Base-by-base conservation (phyloP, 30 jellyfish, hydroid and myxozoan species). In the Hydractinia echinata region DNA sequence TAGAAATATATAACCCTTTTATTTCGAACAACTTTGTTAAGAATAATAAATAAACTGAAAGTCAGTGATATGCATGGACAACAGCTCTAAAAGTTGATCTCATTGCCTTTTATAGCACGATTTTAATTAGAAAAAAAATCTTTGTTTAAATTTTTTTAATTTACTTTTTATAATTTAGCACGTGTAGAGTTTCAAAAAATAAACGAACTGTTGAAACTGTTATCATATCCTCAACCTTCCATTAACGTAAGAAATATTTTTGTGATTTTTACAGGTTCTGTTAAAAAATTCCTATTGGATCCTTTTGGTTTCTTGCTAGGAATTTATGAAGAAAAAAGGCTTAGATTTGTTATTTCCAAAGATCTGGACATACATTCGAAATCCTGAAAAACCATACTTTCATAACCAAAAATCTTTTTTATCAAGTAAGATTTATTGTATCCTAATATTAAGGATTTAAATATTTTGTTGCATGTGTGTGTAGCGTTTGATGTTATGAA, bases 321-420 rank as follows among this genome's bases (percentile, higher is more conserved):
- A n/a, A 5, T 74, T 18, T 50, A 48, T 74, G 54, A 74, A 74
- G 67, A 49, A 58, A 5, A 74, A 74, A 74, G 61, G 70, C 15
- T 48, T 74, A 67, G 51, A 74, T 74, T 48, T 48, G 15, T 49
- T 74, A 54, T 74, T 74, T 58, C 83, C 83, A 1, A 74, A 50
- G 14, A 44, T 74, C 8, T 74, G 83, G 68, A 44, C 83, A 4
- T 74, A 74, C 20, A 11, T 74, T 3, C 48, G 61, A 49, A 3
- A 49, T 50, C 69, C 83, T 74, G n/a, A 55, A 19, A 74, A 39
- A 10, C 62, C 66, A 8, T 48, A 74, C 54, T 49, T 50, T 49
- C 62, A 74, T 49, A 67, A 30, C 11, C 83, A 74, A 58, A 74
- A 74, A 10, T 74, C 83, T 74, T 16, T 49, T n/a, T 48, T 74